Base-by-base conservation (phyloP, 1,140 invertebrate species). In the Carposina sasakii region DNA sequence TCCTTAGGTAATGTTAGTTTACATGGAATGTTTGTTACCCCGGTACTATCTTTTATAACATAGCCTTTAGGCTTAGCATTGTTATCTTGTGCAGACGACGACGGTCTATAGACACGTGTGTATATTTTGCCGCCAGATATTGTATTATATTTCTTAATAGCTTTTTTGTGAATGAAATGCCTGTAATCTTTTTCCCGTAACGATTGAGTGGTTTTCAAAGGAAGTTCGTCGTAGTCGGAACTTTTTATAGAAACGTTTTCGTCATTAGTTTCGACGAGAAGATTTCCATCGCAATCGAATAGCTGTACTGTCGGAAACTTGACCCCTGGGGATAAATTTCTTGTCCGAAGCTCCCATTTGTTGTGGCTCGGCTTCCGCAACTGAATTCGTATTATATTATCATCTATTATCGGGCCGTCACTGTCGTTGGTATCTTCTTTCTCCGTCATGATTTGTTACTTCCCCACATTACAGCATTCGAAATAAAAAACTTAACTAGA, bases 381-480 rank as follows among this genome's bases (percentile, higher is more conserved):
- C 59, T 86, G 85, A 52, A 86, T 86, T 34, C 85, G 70, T 61
- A 86, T 85, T 44, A 86, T 63, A 54, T 86, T 85, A 51, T 86
- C 78, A 40, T 82, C 74, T 71, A 86, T 79, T 51, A 76, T 60
- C 45, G 85, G 83, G 6, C 71, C 66, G 28, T 85, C 79, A 58
- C 76, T 81, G 60, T 85, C 79, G 57, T 69, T 77, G 26, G 66
- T 66, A 26, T 63, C 64, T 46, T 67, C 68, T 57, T 71, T 68
- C 48, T 67, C 61, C 50, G 73, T 71, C 81, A 82, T 84, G 50
- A n/a, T 62, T 58, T 60, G 43, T 48, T 60, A 57, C 30, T 64
- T 63, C 51, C 50, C 53, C 48, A 26, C 19, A 48, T 50, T 60
- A 34, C 54, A 36, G 50, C 60, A 65, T 63, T 57, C 63, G 61